Evolutionary conservation across 1,140 invertebrate genomes (phyloP).

Genomic region (Metaphire vulgaris): DNA sequence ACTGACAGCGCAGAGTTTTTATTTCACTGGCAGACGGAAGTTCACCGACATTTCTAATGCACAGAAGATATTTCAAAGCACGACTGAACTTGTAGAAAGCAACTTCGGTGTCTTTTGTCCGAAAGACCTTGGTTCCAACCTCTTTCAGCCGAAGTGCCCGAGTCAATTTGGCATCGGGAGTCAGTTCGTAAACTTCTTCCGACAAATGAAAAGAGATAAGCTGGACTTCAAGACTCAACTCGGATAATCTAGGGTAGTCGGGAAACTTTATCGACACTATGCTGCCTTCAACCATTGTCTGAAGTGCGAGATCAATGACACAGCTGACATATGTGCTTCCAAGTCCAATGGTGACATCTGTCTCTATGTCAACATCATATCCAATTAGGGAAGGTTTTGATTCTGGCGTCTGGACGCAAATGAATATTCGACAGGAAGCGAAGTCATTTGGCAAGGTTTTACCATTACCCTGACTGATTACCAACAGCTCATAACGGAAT

Average conservation of each 20-base stretch:
- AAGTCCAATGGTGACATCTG: not conserved
- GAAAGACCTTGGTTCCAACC: not conserved
- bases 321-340: not conserved
- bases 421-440: not conserved
- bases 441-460: not conserved
- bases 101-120: not conserved
- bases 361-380: not conserved
- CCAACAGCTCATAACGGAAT: not conserved
- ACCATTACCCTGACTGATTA: not conserved
- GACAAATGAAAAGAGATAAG: not conserved
- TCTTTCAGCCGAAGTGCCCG: not conserved
- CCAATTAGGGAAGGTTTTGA: not conserved
- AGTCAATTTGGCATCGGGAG: not conserved
- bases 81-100: conserved; percentile 2
- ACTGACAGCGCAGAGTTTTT: not conserved
- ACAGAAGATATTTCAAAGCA: not conserved
- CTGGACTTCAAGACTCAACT: not conserved
- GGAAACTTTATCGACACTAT: not conserved
- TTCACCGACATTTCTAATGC: not conserved
- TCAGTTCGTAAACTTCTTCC: not conserved
- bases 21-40: not conserved
- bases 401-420: not conserved
- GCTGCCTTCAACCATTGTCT: not conserved
- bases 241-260: not conserved
- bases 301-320: not conserved